Base-by-base conservation (phyloP, 2,888 invertebrate genomes). In the Ditula angustiorana region DNA sequence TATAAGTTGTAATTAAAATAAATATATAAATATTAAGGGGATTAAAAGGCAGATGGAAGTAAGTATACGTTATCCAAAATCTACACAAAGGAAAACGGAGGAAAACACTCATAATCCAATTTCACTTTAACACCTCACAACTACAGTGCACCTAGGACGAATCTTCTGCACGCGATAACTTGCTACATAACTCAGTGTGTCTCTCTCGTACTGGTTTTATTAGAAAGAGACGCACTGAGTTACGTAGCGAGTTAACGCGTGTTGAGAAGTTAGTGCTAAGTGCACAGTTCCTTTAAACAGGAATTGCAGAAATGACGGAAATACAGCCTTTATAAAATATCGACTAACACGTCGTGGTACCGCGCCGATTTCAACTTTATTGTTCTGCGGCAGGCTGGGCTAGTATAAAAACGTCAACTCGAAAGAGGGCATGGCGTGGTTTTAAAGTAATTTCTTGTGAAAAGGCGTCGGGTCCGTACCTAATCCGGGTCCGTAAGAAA, bases 401-500 rank as follows among this genome's bases (percentile, higher is more conserved):
- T 52, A 26, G 41, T 56, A 61, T 68, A 68, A 70, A 69, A 64
- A 65, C 57, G 64, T 70, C 71, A 69, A 67, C 68, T 71, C 41
- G 41, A 63, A 68, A 67, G 57, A 52, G 50, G 63, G 66, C 70
- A 68, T 63, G 67, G 67, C 69, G 72, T 69, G 72, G 73, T 71
- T 76, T 76, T 74, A 69, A 76, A 75, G 83, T 76, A 83, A 83
- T 86, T 86, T 78, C 84, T 78, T 72, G 74, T 74, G 75, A 77
- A 76, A 81, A 77, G 73, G 72, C 70, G 50, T 58, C 67, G 74
- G 75, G 76, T 69, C 81, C 87, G 83, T 87, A 83, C 82, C 88
- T 87, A 88, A 87, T 87, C 80, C 71, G 80, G 67, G 73, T 67
- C 69, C 74, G 74, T 73, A 76, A 75, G 85, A 81, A 87, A 85